Evolutionary conservation across 2,113 vertebrate species (phyloP).

Genomic region (Aplodontia rufa): DNA sequence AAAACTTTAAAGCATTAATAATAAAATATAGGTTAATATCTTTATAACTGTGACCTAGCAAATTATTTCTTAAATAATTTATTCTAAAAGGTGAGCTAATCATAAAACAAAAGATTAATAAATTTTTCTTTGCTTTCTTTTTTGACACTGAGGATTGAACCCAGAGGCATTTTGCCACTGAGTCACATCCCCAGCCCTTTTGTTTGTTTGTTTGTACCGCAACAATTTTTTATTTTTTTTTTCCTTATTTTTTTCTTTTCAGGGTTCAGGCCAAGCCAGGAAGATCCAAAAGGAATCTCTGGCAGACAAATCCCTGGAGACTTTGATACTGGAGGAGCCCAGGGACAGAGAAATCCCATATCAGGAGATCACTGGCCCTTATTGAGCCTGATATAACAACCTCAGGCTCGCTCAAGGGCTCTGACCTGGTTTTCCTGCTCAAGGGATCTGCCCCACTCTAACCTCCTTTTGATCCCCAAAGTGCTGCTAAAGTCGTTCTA

Average conservation of each 20-base stretch:
- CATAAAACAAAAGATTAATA: constrained; percentile 18
- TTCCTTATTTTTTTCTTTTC: neutral
- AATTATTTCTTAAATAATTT: constrained; percentile 38
- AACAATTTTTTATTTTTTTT: neutral
- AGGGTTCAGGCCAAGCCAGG: neutral
- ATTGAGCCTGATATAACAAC: neutral
- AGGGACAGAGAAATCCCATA: neutral
- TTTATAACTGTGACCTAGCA: neutral
- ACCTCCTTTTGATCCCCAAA: neutral
- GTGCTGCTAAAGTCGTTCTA: neutral
- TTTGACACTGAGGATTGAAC: too few species aligned
- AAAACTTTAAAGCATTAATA: neutral
- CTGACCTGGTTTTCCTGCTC: neutral
- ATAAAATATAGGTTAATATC: neutral
- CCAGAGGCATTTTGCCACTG: too few species aligned
- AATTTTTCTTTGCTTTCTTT: neutral
- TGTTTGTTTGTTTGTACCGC: too few species aligned
- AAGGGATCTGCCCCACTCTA: neutral
- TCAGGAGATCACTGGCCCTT: neutral
- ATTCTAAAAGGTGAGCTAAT: neutral
- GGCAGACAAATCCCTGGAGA: neutral
- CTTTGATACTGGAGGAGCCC: neutral
- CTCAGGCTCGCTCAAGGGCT: neutral
- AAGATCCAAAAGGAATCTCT: neutral
- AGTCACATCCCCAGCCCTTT: neutral